Evolutionary conservation across 2,113 vertebrate species (phyloP).

Genomic region (Lamprologus lemairii): DNA sequence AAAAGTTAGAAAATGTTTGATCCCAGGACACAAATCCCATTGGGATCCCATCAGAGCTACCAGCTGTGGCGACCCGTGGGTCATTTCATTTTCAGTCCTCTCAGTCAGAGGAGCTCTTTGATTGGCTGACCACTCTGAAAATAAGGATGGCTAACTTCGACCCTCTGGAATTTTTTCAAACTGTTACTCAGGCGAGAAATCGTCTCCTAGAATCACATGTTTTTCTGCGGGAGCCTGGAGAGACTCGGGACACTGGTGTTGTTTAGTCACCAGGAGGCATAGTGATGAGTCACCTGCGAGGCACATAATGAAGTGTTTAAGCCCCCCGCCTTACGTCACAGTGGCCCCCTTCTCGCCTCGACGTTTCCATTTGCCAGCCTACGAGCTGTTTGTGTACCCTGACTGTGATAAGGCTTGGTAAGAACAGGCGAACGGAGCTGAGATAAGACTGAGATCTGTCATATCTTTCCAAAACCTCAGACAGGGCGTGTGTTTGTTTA

Average conservation of each 20-base stretch:
- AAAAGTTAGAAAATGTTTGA: neutral
- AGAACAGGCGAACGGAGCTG: neutral
- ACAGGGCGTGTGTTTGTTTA: conserved; percentile 61
- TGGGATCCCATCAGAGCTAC: neutral
- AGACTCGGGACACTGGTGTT: neutral
- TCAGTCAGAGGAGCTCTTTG: neutral
- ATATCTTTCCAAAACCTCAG: conserved; percentile 37
- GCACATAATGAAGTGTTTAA: neutral
- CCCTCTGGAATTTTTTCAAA: neutral
- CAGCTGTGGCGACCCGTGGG: neutral
- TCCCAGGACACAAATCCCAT: neutral
- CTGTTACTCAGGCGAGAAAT: neutral
- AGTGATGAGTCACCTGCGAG: neutral
- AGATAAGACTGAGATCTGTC: conserved; percentile 48
- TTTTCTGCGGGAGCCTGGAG: neutral
- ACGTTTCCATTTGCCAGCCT: conserved; percentile 1
- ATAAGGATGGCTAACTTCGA: neutral
- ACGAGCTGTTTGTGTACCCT: neutral
- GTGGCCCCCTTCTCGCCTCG: neutral
- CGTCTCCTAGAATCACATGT: neutral
- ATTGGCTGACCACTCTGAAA: neutral
- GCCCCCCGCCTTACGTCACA: neutral
- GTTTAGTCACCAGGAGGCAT: neutral
- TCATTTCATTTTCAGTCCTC: neutral
- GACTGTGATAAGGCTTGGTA: conserved; percentile 8